phyloP scores from a whole-genome alignment of 1,140 invertebrate species.

The Kradibia gibbosae region DNA sequence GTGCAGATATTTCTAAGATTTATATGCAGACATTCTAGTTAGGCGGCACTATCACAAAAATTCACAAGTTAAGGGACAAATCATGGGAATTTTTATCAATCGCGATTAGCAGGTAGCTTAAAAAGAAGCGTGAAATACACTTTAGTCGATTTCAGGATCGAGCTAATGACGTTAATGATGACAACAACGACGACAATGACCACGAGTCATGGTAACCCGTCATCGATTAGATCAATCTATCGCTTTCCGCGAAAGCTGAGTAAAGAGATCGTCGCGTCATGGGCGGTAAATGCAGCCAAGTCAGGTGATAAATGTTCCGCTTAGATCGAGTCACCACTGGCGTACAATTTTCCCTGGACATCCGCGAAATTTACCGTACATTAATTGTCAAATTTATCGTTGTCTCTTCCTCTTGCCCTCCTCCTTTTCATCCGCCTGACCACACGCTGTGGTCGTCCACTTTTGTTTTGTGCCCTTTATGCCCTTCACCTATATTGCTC shows the following conservation, averaged over 20 bases:
- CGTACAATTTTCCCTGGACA: conserved; percentile 31
- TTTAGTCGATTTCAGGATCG: neutral
- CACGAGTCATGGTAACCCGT: neutral
- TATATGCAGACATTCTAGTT: neutral
- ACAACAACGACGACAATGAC: neutral
- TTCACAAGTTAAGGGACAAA: conserved; percentile 15
- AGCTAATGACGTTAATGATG: too few relatives aligned
- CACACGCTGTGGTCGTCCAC: neutral
- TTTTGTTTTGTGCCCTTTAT: conserved; percentile 30
- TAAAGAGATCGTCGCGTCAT: neutral
- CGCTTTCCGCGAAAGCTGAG: neutral
- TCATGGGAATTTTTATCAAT: conserved; percentile 13
- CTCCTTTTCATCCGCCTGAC: too few relatives aligned
- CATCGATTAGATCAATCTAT: conserved; percentile 17
- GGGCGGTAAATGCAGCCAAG: too few relatives aligned
- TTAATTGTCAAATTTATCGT: conserved; percentile 57
- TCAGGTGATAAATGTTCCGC: conserved; percentile 48
- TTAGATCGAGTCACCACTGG: conserved; percentile 22
- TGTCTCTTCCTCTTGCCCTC: too few relatives aligned
- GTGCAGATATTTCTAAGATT: neutral
- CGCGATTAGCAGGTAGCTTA: neutral
- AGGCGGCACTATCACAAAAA: neutral
- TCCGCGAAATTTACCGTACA: conserved; percentile 55
- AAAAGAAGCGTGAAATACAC: conserved; percentile 41
- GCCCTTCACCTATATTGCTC: neutral